Conservation (phyloP, 2,888 invertebrate genomes). For the Amphipyra berbera region DNA sequence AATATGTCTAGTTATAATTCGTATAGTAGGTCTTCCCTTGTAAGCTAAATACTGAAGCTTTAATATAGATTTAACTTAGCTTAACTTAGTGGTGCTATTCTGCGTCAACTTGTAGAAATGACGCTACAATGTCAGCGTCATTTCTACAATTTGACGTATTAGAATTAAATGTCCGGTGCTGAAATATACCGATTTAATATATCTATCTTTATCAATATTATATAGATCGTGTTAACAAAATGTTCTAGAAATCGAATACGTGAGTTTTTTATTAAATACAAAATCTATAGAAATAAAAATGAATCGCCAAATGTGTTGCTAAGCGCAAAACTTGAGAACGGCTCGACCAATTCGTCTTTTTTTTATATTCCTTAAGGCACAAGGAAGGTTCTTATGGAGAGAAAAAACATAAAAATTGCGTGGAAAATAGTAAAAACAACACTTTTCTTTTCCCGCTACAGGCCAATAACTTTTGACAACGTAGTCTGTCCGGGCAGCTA, state of each 20-base stretch:
- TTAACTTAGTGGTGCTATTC: slow-evolving; percentile 69
- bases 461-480: no score
- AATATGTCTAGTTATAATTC: slow-evolving; percentile 27
- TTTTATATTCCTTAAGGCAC: no score
- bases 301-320: no score
- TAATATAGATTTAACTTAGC: slow-evolving; percentile 80
- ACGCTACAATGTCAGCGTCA: slow-evolving; percentile 33
- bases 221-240: background rate
- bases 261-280: slow-evolving; percentile 1
- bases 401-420: no score
- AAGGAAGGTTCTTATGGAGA: no score
- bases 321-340: no score
- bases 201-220: background rate
- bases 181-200: slow-evolving; percentile 22
- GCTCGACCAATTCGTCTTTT: no score
- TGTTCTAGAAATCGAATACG: background rate
- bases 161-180: slow-evolving; percentile 45
- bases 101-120: slow-evolving; percentile 18
- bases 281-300: no score
- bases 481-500: no score
- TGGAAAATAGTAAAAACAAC: no score
- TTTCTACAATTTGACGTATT: slow-evolving; percentile 19
- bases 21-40: slow-evolving; percentile 76
- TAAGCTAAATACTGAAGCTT: slow-evolving; percentile 82
- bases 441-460: no score